phyloP scores from a whole-genome alignment of 1,140 invertebrate genomes.

The Caligus rogercresseyi region DNA sequence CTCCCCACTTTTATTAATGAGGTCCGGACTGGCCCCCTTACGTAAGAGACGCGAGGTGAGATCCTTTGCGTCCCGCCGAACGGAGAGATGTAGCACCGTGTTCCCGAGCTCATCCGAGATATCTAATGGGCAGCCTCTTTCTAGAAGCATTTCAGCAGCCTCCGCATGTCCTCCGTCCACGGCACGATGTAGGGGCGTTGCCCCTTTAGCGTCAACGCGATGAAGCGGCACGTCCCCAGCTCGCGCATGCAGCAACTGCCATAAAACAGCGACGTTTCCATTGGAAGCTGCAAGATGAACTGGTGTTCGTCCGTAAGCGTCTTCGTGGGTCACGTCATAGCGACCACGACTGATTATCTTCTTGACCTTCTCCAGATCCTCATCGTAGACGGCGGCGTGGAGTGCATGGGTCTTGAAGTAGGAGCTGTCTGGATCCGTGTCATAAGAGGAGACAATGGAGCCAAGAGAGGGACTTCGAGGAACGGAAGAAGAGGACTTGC shows the following conservation, averaged over 20 bases:
- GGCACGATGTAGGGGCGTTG: not conserved
- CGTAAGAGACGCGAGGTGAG: not conserved
- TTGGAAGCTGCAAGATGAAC: not conserved
- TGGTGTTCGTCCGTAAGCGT: not conserved
- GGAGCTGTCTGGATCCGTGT: not conserved
- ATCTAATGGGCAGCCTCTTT: not conserved
- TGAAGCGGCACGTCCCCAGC: not conserved
- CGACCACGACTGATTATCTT: not conserved
- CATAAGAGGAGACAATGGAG: not conserved
- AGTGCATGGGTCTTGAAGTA: not conserved
- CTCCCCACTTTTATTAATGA: not conserved
- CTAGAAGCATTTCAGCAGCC: not conserved
- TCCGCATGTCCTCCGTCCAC: not conserved
- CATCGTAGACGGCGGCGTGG: not conserved
- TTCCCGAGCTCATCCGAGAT: not conserved
- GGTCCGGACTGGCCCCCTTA: not conserved
- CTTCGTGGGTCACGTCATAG: not conserved
- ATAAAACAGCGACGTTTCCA: not conserved
- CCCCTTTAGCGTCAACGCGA: not conserved
- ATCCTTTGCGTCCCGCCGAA: not conserved
- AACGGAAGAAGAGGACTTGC: not conserved
- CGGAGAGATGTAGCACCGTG: not conserved
- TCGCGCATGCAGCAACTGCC: not conserved
- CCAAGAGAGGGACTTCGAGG: not conserved
- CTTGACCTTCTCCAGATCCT: not conserved